These are phyloP conservation scores for Lasioglossum calceatum DNA, from an alignment of 2,888 invertebrate species.

Conservation along the genomic window DNA sequence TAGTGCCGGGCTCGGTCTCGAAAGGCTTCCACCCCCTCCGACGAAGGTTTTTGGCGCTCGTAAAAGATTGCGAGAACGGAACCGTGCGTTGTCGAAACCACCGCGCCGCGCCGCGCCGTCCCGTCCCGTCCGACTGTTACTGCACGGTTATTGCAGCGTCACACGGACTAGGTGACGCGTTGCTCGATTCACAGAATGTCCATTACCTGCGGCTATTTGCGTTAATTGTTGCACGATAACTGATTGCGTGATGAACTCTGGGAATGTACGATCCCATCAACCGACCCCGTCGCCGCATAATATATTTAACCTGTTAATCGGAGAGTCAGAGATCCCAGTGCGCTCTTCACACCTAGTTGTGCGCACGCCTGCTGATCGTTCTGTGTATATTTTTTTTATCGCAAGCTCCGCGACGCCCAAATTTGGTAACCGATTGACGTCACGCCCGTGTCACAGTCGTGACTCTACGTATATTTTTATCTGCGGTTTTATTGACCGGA, in stretches of 20 bases:
- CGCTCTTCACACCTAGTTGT: neutral
- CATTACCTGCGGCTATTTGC: neutral
- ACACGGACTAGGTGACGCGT: neutral
- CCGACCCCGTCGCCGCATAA: neutral
- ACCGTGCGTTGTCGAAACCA: constrained; percentile 19
- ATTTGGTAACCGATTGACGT: neutral
- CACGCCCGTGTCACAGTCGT: neutral
- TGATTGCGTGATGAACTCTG: neutral
- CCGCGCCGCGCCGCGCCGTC: neutral
- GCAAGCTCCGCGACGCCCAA: neutral
- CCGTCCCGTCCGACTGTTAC: neutral
- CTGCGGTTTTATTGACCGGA: neutral
- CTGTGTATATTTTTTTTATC: neutral
- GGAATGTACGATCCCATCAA: neutral
- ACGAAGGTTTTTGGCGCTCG: constrained; percentile 51
- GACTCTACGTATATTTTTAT: neutral
- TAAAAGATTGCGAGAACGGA: constrained; percentile 50
- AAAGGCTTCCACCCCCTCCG: constrained; percentile 60
- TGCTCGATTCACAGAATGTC: neutral
- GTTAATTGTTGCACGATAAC: neutral
- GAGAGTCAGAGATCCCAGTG: neutral
- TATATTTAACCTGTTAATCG: neutral
- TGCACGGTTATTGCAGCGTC: neutral
- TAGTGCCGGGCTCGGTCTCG: constrained; percentile 62
- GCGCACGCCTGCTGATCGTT: neutral